Evolutionary conservation across 2,888 invertebrate genomes (phyloP).

Genomic region (Nymphalis urticae): DNA sequence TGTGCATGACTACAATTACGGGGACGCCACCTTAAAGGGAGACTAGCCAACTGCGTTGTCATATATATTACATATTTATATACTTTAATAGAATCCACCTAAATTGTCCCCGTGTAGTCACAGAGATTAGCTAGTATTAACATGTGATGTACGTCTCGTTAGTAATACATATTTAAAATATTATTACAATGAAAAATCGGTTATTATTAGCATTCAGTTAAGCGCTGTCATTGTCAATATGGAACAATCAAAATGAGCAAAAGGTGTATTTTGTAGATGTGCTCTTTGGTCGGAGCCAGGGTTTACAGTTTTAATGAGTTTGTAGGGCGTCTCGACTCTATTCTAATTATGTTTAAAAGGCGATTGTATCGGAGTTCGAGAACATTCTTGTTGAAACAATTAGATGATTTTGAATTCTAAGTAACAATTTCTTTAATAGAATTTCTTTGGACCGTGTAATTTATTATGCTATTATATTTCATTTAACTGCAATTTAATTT

Average conservation of each 20-base stretch:
- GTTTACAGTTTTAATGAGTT: constrained; percentile 36
- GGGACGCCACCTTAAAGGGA: too few relatives aligned
- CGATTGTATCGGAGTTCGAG: constrained; percentile 17
- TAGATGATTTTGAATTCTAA: constrained; percentile 12
- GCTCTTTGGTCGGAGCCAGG: constrained; percentile 17
- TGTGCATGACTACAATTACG: too few relatives aligned
- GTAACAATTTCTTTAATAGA: constrained; percentile 1
- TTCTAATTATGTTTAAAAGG: constrained; percentile 29
- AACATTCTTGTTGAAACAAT: constrained; percentile 17
- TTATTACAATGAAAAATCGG: too few relatives aligned
- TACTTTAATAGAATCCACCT: too few relatives aligned
- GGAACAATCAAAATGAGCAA: constrained; percentile 21
- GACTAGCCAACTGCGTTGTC: too few relatives aligned
- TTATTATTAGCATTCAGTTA: background rate
- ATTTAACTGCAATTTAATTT: background rate
- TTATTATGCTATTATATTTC: background rate
- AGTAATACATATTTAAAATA: too few relatives aligned
- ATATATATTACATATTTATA: too few relatives aligned
- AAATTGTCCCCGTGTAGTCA: too few relatives aligned
- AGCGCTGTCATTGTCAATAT: constrained; percentile 5
- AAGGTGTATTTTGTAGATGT: constrained; percentile 23
- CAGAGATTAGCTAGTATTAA: too few relatives aligned
- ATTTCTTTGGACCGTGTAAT: background rate
- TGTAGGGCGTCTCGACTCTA: constrained; percentile 26
- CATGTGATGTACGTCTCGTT: too few relatives aligned